phyloP scores from a whole-genome alignment of 2,797 vertebrate species.

The Knipowitschia caucasica region DNA sequence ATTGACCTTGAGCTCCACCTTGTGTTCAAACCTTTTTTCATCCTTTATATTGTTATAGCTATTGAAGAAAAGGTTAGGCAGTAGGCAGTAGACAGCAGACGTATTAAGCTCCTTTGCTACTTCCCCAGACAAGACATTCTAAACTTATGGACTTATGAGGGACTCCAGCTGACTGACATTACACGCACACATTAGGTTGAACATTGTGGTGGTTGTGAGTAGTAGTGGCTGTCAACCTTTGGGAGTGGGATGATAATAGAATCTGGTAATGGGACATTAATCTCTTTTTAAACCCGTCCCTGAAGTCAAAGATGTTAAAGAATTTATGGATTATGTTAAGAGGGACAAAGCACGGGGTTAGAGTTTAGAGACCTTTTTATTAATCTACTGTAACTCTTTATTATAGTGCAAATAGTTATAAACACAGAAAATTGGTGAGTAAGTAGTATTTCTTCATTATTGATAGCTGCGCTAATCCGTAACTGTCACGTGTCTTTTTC shows the following conservation, averaged over 20 bases:
- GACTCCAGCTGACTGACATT: conserved; percentile 28
- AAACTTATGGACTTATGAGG: conserved; percentile 51
- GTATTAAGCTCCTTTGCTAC: conserved; percentile 63
- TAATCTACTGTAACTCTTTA: neutral
- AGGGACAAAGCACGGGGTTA: neutral
- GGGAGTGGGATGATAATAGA: neutral
- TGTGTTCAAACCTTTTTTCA: neutral
- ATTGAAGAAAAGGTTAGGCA: conserved; percentile 41
- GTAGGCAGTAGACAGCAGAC: conserved; percentile 39
- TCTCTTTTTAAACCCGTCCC: neutral
- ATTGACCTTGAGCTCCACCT: neutral
- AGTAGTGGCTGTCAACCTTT: neutral
- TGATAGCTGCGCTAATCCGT: neutral
- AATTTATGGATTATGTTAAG: conserved; percentile 8
- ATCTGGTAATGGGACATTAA: neutral
- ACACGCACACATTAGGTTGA: conserved; percentile 13
- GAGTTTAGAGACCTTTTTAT: neutral
- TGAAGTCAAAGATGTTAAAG: conserved; percentile 19
- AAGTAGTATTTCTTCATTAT: neutral
- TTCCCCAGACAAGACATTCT: conserved; percentile 53
- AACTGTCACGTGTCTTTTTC: neutral
- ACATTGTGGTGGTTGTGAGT: conserved; percentile 18
- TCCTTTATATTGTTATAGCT: conserved; percentile 7
- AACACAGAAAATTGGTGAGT: conserved; percentile 14
- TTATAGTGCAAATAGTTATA: neutral